These are phyloP conservation scores for Akabosia matsudoensis DNA, from an alignment of 1,140 invertebrate genomes.

Conservation along the genomic window DNA sequence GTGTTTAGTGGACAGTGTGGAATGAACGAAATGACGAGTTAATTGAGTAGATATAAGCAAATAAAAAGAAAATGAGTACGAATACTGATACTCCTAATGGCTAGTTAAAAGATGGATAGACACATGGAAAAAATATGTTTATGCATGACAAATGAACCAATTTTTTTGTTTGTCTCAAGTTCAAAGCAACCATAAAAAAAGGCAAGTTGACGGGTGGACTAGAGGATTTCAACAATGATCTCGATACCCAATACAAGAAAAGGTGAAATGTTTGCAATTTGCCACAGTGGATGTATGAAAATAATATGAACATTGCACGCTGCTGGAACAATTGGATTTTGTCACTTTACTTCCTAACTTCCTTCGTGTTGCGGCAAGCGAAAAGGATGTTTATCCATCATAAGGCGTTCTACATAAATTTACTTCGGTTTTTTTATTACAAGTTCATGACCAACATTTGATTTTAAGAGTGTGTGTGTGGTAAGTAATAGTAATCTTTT, in stretches of 20 bases:
- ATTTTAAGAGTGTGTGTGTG: no score
- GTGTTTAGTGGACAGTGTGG: neutral
- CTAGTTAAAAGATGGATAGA: neutral
- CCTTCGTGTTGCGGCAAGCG: conserved; percentile 9
- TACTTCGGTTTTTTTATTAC: neutral
- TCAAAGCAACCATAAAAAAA: conserved; percentile 3
- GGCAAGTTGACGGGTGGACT: neutral
- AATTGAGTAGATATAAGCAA: neutral
- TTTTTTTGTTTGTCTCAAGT: conserved; percentile 17
- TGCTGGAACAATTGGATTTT: neutral
- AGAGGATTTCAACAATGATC: neutral
- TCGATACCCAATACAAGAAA: no score
- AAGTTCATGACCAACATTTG: conserved; percentile 19
- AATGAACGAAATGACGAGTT: neutral
- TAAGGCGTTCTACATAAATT: neutral
- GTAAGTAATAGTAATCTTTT: no score
- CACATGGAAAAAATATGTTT: no score
- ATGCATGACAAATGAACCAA: neutral
- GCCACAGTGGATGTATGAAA: neutral
- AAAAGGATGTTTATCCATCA: neutral
- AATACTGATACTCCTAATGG: neutral
- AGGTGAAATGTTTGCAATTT: no score
- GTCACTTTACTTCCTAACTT: conserved; percentile 13
- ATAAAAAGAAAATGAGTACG: neutral
- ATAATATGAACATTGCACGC: neutral